Conservation (phyloP, 2,797 vertebrate species). For the Acrocephalus scirpaceus region DNA sequence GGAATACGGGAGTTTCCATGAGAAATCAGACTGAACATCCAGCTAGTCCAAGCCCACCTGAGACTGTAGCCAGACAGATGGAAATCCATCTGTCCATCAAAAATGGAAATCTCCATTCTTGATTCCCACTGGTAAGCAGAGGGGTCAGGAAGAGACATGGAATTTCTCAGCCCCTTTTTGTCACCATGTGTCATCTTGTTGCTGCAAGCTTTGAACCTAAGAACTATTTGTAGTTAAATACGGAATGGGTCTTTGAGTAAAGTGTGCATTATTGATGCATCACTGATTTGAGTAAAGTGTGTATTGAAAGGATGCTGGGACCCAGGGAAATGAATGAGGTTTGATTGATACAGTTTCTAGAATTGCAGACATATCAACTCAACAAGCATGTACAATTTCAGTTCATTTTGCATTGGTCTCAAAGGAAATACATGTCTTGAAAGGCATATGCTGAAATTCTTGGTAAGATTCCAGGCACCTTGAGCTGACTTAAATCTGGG, state of each 20-base stretch:
- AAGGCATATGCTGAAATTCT: not conserved
- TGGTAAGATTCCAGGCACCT: not conserved
- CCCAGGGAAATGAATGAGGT: not conserved
- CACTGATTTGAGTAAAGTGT: not conserved
- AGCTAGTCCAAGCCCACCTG: not conserved
- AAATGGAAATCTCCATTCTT: not conserved
- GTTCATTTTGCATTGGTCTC: not conserved
- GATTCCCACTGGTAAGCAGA: not conserved
- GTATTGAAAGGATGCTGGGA: not conserved
- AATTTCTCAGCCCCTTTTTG: not conserved
- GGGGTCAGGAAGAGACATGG: not conserved
- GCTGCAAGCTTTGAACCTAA: not conserved
- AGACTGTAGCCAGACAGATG: not conserved
- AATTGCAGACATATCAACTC: not conserved
- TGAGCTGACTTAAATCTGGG: not conserved
- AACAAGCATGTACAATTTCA: not conserved
- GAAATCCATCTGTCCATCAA: not conserved
- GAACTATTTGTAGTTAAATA: not conserved
- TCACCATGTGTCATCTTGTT: not conserved
- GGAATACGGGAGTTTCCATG: not conserved
- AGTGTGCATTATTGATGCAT: not conserved
- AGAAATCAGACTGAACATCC: not conserved
- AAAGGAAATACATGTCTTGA: not conserved
- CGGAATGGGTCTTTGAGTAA: not conserved
- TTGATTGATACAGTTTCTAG: not conserved